Percentiles rank a stretch among this genome's conserved stretches.
These are phyloP conservation scores for Micronycteris hirsuta DNA, from an alignment of 2,113 vertebrate genomes.

Conservation along the genomic window DNA sequence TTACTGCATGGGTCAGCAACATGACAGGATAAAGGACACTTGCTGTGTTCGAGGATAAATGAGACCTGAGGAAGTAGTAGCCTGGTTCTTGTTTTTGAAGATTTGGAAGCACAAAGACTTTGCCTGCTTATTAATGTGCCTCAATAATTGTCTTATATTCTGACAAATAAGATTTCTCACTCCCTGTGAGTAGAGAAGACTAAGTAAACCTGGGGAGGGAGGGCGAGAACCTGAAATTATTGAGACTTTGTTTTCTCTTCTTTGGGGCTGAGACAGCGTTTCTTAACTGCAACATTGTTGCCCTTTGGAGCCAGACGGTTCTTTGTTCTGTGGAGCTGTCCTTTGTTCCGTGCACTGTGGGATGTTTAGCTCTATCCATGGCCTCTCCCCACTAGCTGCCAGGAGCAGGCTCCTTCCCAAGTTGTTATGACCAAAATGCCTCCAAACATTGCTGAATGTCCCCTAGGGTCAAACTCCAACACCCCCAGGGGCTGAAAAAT, in stretches of 20 bases:
- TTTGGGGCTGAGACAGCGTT: background rate
- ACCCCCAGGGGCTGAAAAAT: background rate
- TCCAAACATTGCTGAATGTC: background rate
- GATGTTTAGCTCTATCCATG: background rate
- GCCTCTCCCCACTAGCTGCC: background rate
- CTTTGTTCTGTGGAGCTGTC: background rate
- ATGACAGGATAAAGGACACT: background rate
- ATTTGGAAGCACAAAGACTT: background rate
- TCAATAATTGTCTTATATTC: background rate
- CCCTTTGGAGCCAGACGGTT: background rate
- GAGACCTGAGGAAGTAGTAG: background rate
- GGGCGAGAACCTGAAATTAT: background rate
- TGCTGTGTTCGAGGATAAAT: background rate
- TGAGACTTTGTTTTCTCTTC: background rate
- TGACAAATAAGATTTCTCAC: background rate
- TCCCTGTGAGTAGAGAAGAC: background rate
- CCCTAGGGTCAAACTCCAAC: fast-evolving
- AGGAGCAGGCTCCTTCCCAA: background rate
- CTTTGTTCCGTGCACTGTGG: background rate
- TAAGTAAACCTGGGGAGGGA: background rate
- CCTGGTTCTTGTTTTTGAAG: background rate
- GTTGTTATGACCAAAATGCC: background rate
- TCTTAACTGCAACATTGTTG: background rate
- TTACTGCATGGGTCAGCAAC: background rate
- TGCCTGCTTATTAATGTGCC: background rate